A percentile compares a stretch with the other conserved stretches of the same genome.
These are phyloP conservation scores for Craseonycteris thonglongyai DNA, from an alignment of 2,113 vertebrate genomes.

Conservation along the genomic window DNA sequence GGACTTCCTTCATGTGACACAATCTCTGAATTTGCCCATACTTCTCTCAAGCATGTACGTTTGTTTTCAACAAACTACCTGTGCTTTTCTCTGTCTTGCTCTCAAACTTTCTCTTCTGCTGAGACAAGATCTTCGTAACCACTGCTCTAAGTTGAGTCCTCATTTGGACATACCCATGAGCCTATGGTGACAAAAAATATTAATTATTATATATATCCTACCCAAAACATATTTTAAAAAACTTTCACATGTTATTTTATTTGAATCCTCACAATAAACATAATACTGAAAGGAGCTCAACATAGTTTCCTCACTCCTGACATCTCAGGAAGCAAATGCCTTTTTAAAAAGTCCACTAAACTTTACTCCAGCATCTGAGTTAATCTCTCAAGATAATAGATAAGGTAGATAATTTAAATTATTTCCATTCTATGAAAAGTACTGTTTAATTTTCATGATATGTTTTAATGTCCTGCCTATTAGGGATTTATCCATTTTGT, in stretches of 20 bases:
- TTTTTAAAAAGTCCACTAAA: background rate
- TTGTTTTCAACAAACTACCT: no score
- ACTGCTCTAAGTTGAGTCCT: no score
- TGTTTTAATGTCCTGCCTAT: background rate
- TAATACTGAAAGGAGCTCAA: background rate
- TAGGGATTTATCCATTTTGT: background rate
- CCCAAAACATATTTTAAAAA: background rate
- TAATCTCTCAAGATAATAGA: background rate
- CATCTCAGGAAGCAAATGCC: background rate
- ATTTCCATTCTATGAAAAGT: background rate
- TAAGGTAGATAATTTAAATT: background rate
- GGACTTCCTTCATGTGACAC: no score
- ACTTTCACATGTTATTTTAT: background rate
- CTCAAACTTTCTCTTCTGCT: no score
- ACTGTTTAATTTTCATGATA: background rate
- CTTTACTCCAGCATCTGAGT: background rate
- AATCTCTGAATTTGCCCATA: no score
- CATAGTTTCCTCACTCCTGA: background rate
- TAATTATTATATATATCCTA: background rate
- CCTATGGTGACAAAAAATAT: background rate
- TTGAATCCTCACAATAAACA: background rate
- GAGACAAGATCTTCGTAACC: no score
- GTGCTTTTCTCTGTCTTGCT: no score
- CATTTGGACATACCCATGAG: no score
- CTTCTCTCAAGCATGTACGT: no score